Base-by-base conservation (phyloP, 1,140 invertebrate genomes). In the Nasonia longicornis region DNA sequence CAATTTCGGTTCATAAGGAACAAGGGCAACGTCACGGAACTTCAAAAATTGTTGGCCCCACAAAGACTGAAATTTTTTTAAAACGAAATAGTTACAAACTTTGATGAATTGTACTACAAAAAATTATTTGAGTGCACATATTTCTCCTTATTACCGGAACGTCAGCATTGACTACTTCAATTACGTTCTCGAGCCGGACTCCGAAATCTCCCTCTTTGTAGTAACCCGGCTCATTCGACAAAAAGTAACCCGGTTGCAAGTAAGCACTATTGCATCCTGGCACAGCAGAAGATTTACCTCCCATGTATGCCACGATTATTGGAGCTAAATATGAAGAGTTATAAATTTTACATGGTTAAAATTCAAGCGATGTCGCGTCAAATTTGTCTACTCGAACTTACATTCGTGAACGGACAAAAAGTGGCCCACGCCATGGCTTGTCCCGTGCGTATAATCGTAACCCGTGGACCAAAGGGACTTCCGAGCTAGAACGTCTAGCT, bases 1-100 rank as follows among this genome's bases (percentile, higher is more conserved):
- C 77, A 99, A 90, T 88, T 97, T 98, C 1, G 93, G 95, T 89
- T 99, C 97, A 86, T 97, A 98, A 4, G 98, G 98, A 7, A 99
- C 95, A 48, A 98, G 89, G 12, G 97, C 98, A 0, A 98, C 92
- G 48, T 96, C 94, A 83, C 94, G 93, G 89, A 99, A 98, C 81
- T 92, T 92, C 12, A 95, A 88, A 86, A 94, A 95, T 77, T 87
- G 89, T 83, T 91, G 88, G 0, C 91, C 92, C 22, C 86, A 89
- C 48, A 86, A 86, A 86, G 92, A 88, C 48, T 89, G 86, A 29
- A 90, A 87, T 67, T 42, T 42, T 76, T 20, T 52, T 11, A 12
- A 45, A 11, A 67, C 26, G 26, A 26, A 67, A 35, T 35, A 35
- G 31, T 35, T 35, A 35, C 2, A 35, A 35, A 35, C 0, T 35